These are phyloP conservation scores for Clarias fuscus DNA, from an alignment of 2,797 vertebrate species.

Conservation along the genomic window DNA sequence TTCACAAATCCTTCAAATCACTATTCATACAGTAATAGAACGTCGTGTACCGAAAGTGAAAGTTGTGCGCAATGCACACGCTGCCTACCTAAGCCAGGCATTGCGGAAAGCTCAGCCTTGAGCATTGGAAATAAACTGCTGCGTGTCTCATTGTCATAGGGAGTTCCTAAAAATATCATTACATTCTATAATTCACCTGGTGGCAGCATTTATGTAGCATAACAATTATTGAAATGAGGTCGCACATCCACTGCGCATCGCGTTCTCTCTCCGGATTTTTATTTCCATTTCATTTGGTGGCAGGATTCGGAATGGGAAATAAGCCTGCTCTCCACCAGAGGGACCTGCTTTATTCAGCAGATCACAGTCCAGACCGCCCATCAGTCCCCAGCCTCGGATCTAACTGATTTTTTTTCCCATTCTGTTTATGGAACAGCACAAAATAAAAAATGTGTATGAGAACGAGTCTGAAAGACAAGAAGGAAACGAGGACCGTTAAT, in stretches of 20 bases:
- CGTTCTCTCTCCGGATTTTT: slow-evolving; percentile 43
- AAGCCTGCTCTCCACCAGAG: slow-evolving; percentile 52
- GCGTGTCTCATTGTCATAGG: slow-evolving; percentile 39
- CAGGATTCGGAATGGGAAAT: slow-evolving; percentile 46
- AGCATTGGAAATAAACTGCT: slow-evolving; percentile 12
- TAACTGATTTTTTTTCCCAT: neutral
- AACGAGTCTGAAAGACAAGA: neutral
- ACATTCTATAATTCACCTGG: slow-evolving; percentile 49
- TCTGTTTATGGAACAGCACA: neutral
- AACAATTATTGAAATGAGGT: slow-evolving; percentile 57
- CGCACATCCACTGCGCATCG: slow-evolving; percentile 33
- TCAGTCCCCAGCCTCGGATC: slow-evolving; percentile 16
- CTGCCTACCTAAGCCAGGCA: neutral
- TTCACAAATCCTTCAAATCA: neutral
- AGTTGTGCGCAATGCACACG: neutral
- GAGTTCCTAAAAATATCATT: slow-evolving; percentile 50
- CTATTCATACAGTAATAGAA: neutral
- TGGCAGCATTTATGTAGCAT: slow-evolving; percentile 39
- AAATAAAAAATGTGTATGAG: neutral
- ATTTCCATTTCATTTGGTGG: slow-evolving; percentile 50
- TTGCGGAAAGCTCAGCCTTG: neutral
- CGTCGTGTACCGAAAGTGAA: neutral
- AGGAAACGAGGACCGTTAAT: neutral
- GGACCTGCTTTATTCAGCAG: slow-evolving; percentile 73
- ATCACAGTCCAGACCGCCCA: slow-evolving; percentile 58